These are phyloP conservation scores for Laterallus jamaicensis DNA, from an alignment of 2,113 vertebrate species.

Conservation along the genomic window DNA sequence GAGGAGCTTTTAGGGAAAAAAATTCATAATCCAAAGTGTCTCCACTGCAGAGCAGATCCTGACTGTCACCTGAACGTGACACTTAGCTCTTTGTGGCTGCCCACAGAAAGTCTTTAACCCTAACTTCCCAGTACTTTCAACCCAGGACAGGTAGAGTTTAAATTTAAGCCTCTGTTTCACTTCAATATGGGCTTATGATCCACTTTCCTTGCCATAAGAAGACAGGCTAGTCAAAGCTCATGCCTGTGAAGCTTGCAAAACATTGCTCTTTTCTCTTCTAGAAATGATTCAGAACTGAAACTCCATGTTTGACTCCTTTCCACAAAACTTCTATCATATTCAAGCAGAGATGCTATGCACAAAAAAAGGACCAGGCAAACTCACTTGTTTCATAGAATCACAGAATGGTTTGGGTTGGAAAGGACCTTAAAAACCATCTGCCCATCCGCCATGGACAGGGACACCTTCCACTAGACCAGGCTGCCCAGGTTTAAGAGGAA, in stretches of 20 bases:
- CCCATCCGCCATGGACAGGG: not conserved
- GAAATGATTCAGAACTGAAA: not conserved
- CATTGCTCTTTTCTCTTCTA: not conserved
- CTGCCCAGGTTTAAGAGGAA: not conserved
- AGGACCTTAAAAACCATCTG: not conserved
- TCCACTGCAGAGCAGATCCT: not conserved
- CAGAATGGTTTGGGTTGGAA: not conserved
- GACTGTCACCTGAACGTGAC: not conserved
- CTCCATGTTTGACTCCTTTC: not conserved
- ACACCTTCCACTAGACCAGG: not conserved
- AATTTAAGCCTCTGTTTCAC: not conserved
- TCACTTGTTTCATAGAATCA: not conserved
- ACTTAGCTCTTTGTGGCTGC: not conserved
- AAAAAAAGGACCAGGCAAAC: not conserved
- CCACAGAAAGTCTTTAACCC: not conserved
- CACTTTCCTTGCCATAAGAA: not conserved
- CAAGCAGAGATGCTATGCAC: not conserved
- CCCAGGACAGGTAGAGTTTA: not conserved
- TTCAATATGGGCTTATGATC: not conserved
- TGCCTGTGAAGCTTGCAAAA: not conserved
- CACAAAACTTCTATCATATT: not conserved
- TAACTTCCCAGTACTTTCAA: not conserved
- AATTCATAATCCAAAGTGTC: not conserved
- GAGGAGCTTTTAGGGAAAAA: slow-evolving; percentile 22
- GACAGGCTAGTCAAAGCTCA: not conserved